These are phyloP conservation scores for Bos indicus DNA, from an alignment of 2,113 vertebrate species.

Conservation along the genomic window DNA sequence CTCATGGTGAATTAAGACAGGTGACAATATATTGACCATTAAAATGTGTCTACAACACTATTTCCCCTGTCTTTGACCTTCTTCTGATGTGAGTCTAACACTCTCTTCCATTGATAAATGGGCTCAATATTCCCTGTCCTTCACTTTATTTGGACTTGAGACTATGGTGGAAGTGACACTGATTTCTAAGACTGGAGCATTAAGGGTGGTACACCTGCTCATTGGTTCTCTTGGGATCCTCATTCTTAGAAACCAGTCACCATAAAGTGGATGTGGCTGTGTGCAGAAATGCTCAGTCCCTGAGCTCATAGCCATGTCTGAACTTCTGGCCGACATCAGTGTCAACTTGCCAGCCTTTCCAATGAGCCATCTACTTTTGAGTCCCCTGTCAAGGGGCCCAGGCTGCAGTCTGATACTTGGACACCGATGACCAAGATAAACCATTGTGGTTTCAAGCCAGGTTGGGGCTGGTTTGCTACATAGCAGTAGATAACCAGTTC, in stretches of 20 bases:
- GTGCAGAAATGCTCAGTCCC: accelerated
- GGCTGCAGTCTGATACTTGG: not conserved
- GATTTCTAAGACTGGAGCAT: not conserved
- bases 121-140: not conserved
- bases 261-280: accelerated
- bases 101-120: not conserved
- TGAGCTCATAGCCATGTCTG: not conserved
- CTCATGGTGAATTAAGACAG: not conserved
- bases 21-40: not conserved
- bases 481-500: not conserved
- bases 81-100: not conserved
- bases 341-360: not conserved
- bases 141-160: not conserved
- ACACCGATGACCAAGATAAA: not conserved
- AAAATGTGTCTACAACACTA: not conserved
- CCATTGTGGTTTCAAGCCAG: not conserved
- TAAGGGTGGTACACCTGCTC: not conserved
- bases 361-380: accelerated
- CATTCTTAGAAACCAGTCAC: not conserved
- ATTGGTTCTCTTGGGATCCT: not conserved
- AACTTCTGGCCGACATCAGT: not conserved
- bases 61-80: not conserved
- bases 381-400: not conserved
- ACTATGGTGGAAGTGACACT: not conserved
- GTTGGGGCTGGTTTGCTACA: not conserved